phyloP scores from a whole-genome alignment of 2,797 vertebrate species.

The Ceryle rudis region DNA sequence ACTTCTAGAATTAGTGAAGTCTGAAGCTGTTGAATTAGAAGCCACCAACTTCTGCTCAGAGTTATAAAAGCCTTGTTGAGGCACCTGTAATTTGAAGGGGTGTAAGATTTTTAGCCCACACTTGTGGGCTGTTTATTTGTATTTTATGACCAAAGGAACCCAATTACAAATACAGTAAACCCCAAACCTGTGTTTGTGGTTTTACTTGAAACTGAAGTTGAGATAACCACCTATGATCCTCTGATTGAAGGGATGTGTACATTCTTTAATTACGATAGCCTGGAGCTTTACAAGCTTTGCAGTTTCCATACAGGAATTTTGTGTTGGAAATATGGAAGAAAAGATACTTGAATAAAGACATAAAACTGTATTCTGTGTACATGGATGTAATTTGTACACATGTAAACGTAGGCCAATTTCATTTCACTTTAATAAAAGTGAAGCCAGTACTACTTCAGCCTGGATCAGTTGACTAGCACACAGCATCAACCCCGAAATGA shows the following conservation, averaged over 20 bases:
- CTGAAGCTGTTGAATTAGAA: background rate
- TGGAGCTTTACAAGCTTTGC: background rate
- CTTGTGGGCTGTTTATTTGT: background rate
- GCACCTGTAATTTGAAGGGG: background rate
- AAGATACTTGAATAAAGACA: background rate
- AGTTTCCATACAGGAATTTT: background rate
- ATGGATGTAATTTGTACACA: background rate
- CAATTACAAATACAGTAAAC: background rate
- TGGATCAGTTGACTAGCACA: background rate
- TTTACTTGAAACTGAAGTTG: background rate
- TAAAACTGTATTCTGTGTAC: background rate
- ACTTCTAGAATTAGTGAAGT: background rate
- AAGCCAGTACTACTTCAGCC: background rate
- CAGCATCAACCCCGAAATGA: background rate
- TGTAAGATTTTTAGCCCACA: background rate
- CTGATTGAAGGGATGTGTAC: background rate
- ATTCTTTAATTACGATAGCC: background rate
- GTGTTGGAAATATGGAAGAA: background rate
- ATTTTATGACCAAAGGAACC: background rate
- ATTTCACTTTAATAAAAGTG: background rate
- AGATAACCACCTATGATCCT: background rate
- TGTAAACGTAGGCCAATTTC: background rate
- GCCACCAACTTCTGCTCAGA: background rate
- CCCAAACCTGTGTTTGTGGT: background rate
- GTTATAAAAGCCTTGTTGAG: background rate